Conservation (phyloP, 2,888 invertebrate genomes). For the Anaspis maculata region DNA sequence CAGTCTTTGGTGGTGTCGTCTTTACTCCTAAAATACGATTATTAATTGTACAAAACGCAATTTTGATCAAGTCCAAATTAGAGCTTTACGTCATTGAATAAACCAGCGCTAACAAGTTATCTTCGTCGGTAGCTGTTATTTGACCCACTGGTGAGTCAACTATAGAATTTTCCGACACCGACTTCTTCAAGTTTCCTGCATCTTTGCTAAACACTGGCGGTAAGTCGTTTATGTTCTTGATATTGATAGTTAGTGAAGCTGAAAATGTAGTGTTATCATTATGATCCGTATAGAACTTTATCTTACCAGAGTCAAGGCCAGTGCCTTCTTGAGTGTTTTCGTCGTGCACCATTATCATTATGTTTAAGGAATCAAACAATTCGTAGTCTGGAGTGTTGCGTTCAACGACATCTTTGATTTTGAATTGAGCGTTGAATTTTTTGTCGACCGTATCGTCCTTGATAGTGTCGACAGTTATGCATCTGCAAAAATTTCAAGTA, state of each 20-base stretch:
- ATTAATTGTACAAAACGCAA: too few relatives aligned
- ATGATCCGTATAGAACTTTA: not conserved
- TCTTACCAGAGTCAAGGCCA: conserved; percentile 45
- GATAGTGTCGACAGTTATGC: conserved; percentile 26
- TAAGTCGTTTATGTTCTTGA: conserved; percentile 58
- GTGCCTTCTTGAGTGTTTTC: conserved; percentile 36
- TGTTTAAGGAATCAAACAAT: conserved; percentile 24
- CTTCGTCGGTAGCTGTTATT: conserved; percentile 53
- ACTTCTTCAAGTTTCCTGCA: conserved; percentile 39
- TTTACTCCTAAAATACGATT: too few relatives aligned
- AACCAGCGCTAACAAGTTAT: conserved; percentile 50
- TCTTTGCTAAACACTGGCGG: conserved; percentile 47
- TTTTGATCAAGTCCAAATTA: too few relatives aligned
- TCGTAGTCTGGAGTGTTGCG: conserved; percentile 27
- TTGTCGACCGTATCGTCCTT: too few relatives aligned
- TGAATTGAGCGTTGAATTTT: too few relatives aligned
- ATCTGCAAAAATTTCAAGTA: too few relatives aligned
- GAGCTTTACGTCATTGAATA: conserved; percentile 42
- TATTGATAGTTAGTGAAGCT: conserved; percentile 51
- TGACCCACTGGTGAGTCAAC: conserved; percentile 47
- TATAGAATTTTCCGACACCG: conserved; percentile 48
- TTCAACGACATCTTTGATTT: conserved; percentile 4
- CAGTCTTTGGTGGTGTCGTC: conserved; percentile 44
- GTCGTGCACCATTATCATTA: conserved; percentile 23
- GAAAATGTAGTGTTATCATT: too few relatives aligned